Evolutionary conservation across 2,797 vertebrate genomes (phyloP).

Genomic region (Erpetoichthys calabaricus): DNA sequence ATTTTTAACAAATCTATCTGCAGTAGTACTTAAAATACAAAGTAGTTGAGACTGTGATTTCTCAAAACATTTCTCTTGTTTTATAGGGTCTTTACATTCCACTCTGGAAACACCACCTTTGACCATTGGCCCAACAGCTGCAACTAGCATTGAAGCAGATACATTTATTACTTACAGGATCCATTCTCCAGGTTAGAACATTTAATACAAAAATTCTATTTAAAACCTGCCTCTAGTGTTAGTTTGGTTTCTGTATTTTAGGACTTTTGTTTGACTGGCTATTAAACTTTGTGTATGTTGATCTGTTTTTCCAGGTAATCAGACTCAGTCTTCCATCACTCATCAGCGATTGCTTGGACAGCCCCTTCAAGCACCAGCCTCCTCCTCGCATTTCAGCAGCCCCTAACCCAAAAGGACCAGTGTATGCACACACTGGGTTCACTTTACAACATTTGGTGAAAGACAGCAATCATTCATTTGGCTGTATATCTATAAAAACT

Average conservation of each 20-base stretch:
- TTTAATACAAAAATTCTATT: too few species aligned
- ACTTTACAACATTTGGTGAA: too few species aligned
- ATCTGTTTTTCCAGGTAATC: constrained; percentile 30
- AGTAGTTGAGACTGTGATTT: too few species aligned
- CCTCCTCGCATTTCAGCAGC: constrained; percentile 37
- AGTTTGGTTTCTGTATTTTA: too few species aligned
- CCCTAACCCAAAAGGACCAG: constrained; percentile 13
- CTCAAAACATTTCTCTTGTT: not conserved
- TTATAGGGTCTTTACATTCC: constrained; percentile 2
- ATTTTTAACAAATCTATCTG: too few species aligned
- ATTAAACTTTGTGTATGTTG: not conserved
- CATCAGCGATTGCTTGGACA: constrained; percentile 34
- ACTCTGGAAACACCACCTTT: not conserved
- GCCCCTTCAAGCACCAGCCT: constrained; percentile 35
- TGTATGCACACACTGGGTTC: too few species aligned
- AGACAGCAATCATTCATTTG: too few species aligned
- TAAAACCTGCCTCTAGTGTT: too few species aligned
- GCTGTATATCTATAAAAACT: too few species aligned
- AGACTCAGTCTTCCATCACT: constrained; percentile 39
- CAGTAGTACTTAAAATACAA: too few species aligned
- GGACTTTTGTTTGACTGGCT: too few species aligned
- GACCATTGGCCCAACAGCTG: not conserved
- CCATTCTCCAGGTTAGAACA: not conserved
- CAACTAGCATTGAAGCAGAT: constrained; percentile 4
- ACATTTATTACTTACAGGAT: not conserved